Percentiles rank a stretch among this genome's conserved stretches.
phyloP scores from a whole-genome alignment of 2,113 vertebrate species.

The Uropsilus gracilis region DNA sequence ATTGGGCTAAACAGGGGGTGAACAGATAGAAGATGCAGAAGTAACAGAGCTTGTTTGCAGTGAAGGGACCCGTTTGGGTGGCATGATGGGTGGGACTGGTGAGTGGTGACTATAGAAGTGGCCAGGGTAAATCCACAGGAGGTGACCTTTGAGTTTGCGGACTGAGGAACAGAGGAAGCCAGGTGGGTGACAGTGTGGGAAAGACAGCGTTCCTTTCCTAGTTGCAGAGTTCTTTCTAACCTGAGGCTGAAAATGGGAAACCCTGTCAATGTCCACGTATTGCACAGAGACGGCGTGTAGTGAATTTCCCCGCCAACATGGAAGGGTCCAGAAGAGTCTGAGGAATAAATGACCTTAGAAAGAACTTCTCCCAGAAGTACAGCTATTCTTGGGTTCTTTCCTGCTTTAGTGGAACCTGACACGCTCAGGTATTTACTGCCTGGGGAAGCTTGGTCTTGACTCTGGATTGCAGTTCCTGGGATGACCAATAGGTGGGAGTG shows the following conservation, averaged over 20 bases:
- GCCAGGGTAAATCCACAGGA: not conserved
- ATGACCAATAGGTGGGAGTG: conserved; percentile 42
- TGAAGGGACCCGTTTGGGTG: not conserved
- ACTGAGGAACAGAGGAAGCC: not conserved
- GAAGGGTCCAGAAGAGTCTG: not conserved
- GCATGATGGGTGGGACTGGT: not conserved
- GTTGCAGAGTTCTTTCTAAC: not conserved
- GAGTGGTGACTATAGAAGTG: too few species aligned
- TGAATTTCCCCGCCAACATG: accelerated
- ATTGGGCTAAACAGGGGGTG: not conserved
- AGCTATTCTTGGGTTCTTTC: not conserved
- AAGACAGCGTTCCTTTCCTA: not conserved
- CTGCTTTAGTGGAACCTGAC: not conserved
- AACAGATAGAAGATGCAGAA: not conserved
- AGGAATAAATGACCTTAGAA: not conserved
- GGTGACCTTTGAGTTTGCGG: not conserved
- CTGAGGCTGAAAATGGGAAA: not conserved
- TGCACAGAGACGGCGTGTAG: not conserved
- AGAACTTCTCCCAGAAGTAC: not conserved
- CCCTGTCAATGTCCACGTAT: accelerated
- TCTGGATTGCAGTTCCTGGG: not conserved
- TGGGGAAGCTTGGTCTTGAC: not conserved
- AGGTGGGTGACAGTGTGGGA: not conserved
- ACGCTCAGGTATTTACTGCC: not conserved
- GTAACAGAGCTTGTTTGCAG: not conserved